Percentiles rank a stretch among this genome's conserved stretches.
These are phyloP conservation scores for Platysternon megacephalum DNA, from an alignment of 2,113 vertebrate species.

Conservation along the genomic window DNA sequence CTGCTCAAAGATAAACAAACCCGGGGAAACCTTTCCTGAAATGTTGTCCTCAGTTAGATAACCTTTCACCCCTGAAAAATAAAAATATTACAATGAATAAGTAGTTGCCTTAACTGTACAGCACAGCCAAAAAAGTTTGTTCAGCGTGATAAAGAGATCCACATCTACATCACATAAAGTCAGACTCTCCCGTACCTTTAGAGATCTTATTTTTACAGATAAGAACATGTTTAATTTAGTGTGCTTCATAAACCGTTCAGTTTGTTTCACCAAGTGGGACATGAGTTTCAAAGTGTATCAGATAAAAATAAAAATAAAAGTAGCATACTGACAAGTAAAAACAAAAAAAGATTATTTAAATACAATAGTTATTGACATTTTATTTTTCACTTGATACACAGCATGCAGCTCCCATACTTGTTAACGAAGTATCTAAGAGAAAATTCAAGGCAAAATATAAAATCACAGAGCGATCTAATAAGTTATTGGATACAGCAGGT, in stretches of 20 bases:
- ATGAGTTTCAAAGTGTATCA: background rate
- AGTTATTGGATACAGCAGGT: background rate
- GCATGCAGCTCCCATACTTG: background rate
- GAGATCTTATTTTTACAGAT: background rate
- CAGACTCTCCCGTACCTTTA: background rate
- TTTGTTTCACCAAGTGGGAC: background rate
- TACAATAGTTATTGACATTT: background rate
- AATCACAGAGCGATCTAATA: background rate
- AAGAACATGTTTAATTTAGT: background rate
- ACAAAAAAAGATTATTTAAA: background rate
- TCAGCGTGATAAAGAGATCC: background rate
- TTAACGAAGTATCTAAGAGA: background rate
- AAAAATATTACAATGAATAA: slow-evolving; percentile 5
- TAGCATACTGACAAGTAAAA: background rate
- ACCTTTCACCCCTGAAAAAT: slow-evolving; percentile 54
- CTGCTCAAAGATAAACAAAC: slow-evolving; percentile 50
- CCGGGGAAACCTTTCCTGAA: slow-evolving; percentile 37
- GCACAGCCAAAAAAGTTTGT: background rate
- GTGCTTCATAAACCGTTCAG: background rate
- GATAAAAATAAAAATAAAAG: background rate
- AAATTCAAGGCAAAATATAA: background rate
- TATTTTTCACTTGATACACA: background rate
- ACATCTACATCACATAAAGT: background rate
- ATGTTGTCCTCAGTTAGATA: slow-evolving; percentile 30
- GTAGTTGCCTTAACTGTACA: background rate